Evolutionary conservation across 2,888 invertebrate species (phyloP), one percentile per base, ranked within the genome.

Genomic region (Rugalucina vietnamica): DNA sequence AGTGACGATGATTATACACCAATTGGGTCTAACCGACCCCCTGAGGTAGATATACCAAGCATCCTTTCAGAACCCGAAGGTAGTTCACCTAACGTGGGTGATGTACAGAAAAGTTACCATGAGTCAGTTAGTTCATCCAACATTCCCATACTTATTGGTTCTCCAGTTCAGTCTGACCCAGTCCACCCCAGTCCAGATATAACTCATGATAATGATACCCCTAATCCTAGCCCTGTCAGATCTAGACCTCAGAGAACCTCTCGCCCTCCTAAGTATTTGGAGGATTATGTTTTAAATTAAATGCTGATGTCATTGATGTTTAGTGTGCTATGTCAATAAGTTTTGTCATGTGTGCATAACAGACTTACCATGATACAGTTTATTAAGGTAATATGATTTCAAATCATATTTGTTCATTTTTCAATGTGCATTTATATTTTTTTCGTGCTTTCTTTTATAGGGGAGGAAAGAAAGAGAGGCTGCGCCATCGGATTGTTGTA

Each of bases 231-330:
- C 21, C 54, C 54, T n/a, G 54, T 54, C n/a, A 54, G 12, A 24
- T 54, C 54, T 54, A 54, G 54, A 54, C 54, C 54, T n/a, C 54
- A 54, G 54, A 54, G 54, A 54, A 54, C 54, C 43, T 43, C 43
- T 43, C 43, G 43, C 18, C 43, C 43, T 43, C 43, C 43, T 18
- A 43, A 43, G n/a, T n/a, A n/a, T n/a, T n/a, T 54, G n/a, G 54
- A 54, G 54, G 54, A 54, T n/a, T 54, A 54, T 54, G 24, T 54
- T 54, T 54, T 54, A 21, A 21, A 54, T 54, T n/a, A n/a, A n/a
- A n/a, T n/a, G n/a, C n/a, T n/a, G n/a, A n/a, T n/a, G n/a, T n/a
- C n/a, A n/a, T n/a, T n/a, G n/a, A n/a, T n/a, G n/a, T n/a, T n/a
- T n/a, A n/a, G n/a, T n/a, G n/a, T n/a, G n/a, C n/a, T n/a, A n/a